These are phyloP conservation scores for Magallana ariakensis DNA, from an alignment of 1,140 invertebrate genomes.

Conservation along the genomic window DNA sequence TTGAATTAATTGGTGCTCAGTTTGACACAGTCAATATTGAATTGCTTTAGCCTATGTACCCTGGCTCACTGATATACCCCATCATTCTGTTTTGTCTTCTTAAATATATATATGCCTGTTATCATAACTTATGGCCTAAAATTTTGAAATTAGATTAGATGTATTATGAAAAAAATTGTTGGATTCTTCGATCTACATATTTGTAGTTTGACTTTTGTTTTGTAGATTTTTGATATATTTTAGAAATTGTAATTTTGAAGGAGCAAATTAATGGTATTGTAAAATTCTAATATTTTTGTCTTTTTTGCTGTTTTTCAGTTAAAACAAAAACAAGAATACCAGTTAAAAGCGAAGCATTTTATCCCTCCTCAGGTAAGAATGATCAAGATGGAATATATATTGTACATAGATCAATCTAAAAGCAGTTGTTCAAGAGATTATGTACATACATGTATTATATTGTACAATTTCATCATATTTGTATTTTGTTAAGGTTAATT, in stretches of 20 bases:
- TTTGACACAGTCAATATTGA: conserved; percentile 1
- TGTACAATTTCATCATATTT: too few species aligned
- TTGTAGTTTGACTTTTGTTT: too few species aligned
- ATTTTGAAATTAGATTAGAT: too few species aligned
- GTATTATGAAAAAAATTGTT: too few species aligned
- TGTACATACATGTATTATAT: too few species aligned
- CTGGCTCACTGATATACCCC: not conserved
- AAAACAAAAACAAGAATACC: conserved; percentile 71
- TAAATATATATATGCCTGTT: too few species aligned
- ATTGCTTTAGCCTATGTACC: not conserved
- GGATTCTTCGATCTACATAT: too few species aligned
- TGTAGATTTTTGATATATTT: not conserved
- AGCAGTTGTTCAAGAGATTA: too few species aligned
- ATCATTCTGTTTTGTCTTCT: too few species aligned
- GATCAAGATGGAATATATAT: not conserved
- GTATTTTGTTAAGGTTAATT: too few species aligned
- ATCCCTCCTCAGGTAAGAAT: conserved; percentile 69
- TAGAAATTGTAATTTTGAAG: not conserved
- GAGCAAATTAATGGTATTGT: not conserved
- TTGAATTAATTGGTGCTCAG: not conserved
- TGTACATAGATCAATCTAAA: too few species aligned
- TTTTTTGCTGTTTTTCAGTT: conserved; percentile 65
- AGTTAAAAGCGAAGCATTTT: conserved; percentile 73
- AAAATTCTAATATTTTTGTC: not conserved
- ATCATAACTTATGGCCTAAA: too few species aligned